These are phyloP conservation scores for Portunus trituberculatus DNA, from an alignment of 1,140 invertebrate species.

Conservation along the genomic window DNA sequence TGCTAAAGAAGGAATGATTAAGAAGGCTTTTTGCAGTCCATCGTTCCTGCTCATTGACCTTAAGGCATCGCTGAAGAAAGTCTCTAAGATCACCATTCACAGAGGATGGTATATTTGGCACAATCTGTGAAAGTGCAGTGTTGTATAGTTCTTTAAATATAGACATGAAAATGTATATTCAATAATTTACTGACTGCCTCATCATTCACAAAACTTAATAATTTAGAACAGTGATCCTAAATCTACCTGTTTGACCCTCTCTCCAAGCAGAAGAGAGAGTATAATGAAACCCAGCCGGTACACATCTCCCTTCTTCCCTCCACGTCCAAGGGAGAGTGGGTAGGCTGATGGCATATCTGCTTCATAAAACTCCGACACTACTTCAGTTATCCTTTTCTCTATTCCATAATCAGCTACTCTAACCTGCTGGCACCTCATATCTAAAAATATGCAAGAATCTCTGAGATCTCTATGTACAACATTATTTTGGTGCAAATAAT, in stretches of 20 bases:
- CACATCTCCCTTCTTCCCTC: slow-evolving; percentile 88
- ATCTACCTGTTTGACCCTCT: slow-evolving; percentile 80
- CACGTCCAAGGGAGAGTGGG: slow-evolving; percentile 83
- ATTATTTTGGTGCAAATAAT: slow-evolving; percentile 73
- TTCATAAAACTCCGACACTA: slow-evolving; percentile 68
- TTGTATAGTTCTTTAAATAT: too few relatives aligned
- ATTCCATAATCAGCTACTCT: slow-evolving; percentile 72
- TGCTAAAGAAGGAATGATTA: slow-evolving; percentile 50
- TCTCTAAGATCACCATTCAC: slow-evolving; percentile 69
- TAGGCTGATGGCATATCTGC: slow-evolving; percentile 78
- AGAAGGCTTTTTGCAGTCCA: slow-evolving; percentile 66
- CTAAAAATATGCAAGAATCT: slow-evolving; percentile 70
- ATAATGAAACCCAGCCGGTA: slow-evolving; percentile 86
- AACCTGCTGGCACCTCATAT: slow-evolving; percentile 28
- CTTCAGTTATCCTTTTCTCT: slow-evolving; percentile 64
- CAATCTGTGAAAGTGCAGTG: slow-evolving; percentile 23
- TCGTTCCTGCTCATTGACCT: slow-evolving; percentile 64
- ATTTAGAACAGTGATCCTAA: background rate
- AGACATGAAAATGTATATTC: background rate
- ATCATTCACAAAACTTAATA: background rate
- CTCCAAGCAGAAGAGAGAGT: slow-evolving; percentile 83
- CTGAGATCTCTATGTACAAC: slow-evolving; percentile 74
- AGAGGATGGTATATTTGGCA: slow-evolving; percentile 70
- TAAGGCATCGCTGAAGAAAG: slow-evolving; percentile 64
- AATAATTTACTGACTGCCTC: too few relatives aligned